A percentile compares a stretch with the other conserved stretches of the same genome.
phyloP scores from a whole-genome alignment of 2,888 invertebrate species.

The Periphyllus acericola region DNA sequence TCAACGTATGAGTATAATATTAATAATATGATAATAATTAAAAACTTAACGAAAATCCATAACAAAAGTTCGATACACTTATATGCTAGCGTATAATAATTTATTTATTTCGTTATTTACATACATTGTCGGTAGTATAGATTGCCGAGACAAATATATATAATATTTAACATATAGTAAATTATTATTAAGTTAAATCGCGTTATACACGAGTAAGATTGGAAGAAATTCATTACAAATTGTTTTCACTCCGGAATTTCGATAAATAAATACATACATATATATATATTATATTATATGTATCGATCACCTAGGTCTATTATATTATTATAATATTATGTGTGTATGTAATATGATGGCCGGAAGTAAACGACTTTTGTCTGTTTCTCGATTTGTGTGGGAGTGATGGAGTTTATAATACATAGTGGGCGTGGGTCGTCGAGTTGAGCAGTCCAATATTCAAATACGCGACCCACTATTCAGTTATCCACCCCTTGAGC shows the following conservation, averaged over 20 bases:
- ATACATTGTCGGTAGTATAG: conserved; percentile 13
- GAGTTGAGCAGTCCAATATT: conserved; percentile 46
- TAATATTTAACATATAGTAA: conserved; percentile 8
- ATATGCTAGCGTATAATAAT: conserved; percentile 3
- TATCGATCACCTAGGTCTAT: not conserved
- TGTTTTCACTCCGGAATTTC: conserved; percentile 34
- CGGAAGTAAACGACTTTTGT: conserved; percentile 27
- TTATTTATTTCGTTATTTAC: conserved; percentile 17
- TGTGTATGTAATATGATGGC: conserved; percentile 29
- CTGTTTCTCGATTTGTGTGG: not conserved
- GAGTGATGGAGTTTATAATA: not conserved
- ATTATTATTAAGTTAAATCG: conserved; percentile 21
- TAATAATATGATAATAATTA: conserved; percentile 38
- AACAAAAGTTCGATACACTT: conserved; percentile 54
- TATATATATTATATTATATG: not conserved
- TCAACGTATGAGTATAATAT: conserved; percentile 40
- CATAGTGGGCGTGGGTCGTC: not conserved
- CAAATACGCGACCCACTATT: conserved; percentile 36
- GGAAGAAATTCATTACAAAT: conserved; percentile 40
- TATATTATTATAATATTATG: conserved; percentile 30
- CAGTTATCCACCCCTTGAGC: conserved; percentile 31
- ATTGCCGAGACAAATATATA: conserved; percentile 29
- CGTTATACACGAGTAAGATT: conserved; percentile 28
- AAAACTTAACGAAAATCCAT: conserved; percentile 57
- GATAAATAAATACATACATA: not conserved